Evolutionary conservation across 2,888 invertebrate species (phyloP).

Genomic region (Steinernema scapterisci): DNA sequence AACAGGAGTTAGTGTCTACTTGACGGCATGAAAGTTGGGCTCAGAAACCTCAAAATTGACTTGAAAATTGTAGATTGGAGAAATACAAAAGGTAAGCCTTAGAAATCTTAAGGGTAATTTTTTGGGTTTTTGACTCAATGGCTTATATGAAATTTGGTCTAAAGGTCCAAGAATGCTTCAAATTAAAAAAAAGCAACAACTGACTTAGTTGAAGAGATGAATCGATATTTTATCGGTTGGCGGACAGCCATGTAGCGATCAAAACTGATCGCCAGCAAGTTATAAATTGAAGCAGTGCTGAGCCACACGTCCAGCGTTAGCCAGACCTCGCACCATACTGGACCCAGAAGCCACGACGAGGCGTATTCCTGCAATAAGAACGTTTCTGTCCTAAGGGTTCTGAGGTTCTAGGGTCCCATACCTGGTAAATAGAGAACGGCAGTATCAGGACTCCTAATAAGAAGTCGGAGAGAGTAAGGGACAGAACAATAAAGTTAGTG

Average conservation of each 20-base stretch:
- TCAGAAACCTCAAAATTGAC: too few relatives aligned
- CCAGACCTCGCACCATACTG: conserved; percentile 93
- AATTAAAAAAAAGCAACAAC: background rate
- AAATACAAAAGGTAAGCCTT: too few relatives aligned
- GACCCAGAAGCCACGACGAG: conserved; percentile 93
- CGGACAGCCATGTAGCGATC: conserved; percentile 90
- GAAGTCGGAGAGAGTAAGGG: conserved; percentile 90
- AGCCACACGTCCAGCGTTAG: conserved; percentile 95
- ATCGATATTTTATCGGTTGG: conserved; percentile 90
- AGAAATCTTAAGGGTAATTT: too few relatives aligned
- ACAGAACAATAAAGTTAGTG: conserved; percentile 95
- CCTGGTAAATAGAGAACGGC: conserved; percentile 92
- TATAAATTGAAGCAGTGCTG: conserved; percentile 94
- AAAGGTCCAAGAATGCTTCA: too few relatives aligned
- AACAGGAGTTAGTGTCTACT: too few relatives aligned
- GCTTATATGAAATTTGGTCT: too few relatives aligned
- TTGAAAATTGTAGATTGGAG: too few relatives aligned
- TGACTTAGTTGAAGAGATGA: conserved; percentile 74
- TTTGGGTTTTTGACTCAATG: too few relatives aligned
- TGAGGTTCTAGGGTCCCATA: conserved; percentile 68
- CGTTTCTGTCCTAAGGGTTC: background rate
- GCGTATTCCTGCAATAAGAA: conserved; percentile 63
- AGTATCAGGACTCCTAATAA: conserved; percentile 91
- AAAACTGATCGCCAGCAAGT: conserved; percentile 90
- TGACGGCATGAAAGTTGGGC: too few relatives aligned